Base-by-base conservation (phyloP, 64 coral and sea anemone species). In the Actinia equina region DNA sequence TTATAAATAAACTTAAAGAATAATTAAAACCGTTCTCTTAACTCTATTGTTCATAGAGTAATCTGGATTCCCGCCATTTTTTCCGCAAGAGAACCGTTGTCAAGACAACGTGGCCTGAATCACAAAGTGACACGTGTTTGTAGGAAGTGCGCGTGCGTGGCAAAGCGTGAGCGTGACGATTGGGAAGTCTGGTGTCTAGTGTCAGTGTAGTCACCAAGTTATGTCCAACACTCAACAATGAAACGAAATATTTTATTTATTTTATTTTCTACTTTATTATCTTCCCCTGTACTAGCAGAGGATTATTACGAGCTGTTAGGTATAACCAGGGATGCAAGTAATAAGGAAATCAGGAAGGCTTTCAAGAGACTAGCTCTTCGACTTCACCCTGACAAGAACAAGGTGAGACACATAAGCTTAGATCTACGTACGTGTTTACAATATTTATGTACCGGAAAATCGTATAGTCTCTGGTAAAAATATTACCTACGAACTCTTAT, bases 261-360 rank as follows among this genome's bases (percentile, higher is more conserved):
- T 86, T 90, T 96, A 77, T 93, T 96, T 77, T 93, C 91, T 76
- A 87, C 82, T 95, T 94, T 89, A 67, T 87, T 92, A 25, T 99
- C 92, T 59, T 90, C 87, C 42, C 85, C 88, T 86, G 86, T 95
- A 59, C 89, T 93, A 74, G 90, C 85, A 74, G 97, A 95, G 37
- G 97, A 99, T 77, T 99, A 93, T 74, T 99, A 99, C 82, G 91
- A 99, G 67, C 88, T 99, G 37, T 80, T 99, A 71, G 97, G 97
- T 44, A 99, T 99, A 42, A 85, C 87, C 5, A 87, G 97, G 2
- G 97, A 99, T 85, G 97, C 97, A 25, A 92, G 88, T 53, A 95
- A 87, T 54, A 99, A 95, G 49, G 93, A 99, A 85, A 99, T 99
- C 65, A 86, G 97, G 42, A 89, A 92, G 82, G 97, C 97, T 1